Conservation (phyloP, 2,888 invertebrate genomes). For the Branchellion lobata region DNA sequence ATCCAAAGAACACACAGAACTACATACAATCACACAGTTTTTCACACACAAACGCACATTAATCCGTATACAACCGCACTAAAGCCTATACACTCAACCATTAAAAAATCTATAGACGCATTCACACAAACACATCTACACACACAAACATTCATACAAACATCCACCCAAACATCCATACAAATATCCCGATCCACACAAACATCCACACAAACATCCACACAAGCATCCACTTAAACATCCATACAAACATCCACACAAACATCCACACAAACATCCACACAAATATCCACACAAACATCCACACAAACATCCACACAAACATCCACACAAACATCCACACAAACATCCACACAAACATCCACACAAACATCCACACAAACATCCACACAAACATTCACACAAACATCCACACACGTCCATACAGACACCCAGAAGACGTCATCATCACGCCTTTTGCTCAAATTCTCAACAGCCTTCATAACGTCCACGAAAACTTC, state of each 20-base stretch:
- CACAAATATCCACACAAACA: background rate
- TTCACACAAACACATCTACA: background rate
- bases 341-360: background rate
- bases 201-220: background rate
- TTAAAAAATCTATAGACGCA: too few species aligned
- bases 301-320: background rate
- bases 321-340: background rate
- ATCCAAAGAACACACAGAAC: too few species aligned
- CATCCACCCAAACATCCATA: too few species aligned
- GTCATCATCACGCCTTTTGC: conserved; percentile 99
- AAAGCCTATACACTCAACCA: too few species aligned
- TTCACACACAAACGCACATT: too few species aligned
- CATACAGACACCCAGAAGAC: conserved; percentile 95
- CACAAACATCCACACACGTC: background rate
- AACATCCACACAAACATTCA: background rate
- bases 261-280: background rate
- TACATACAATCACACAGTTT: too few species aligned
- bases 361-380: background rate
- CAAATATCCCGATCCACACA: too few species aligned
- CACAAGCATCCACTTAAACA: background rate
- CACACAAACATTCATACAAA: background rate
- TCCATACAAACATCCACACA: background rate
- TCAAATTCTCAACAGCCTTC: conserved; percentile 96
- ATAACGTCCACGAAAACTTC: conserved; percentile 97
- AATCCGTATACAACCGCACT: too few species aligned